Evolutionary conservation across 2,888 invertebrate genomes (phyloP).

Genomic region (Oscheius onirici): DNA sequence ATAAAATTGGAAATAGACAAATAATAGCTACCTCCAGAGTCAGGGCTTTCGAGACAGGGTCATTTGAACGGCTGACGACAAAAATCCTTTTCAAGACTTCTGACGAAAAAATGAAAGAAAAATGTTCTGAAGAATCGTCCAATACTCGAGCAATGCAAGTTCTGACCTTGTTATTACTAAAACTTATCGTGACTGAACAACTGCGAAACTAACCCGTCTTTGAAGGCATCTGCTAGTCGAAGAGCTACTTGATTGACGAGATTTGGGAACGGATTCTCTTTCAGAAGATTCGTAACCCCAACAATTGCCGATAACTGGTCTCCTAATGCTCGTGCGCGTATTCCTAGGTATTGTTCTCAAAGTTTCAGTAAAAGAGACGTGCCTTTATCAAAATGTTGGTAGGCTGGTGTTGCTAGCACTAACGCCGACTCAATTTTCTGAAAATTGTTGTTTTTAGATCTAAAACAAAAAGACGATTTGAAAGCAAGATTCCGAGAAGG

Average conservation of each 20-base stretch:
- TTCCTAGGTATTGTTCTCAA: slow-evolving; percentile 76
- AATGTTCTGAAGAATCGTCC: slow-evolving; percentile 92
- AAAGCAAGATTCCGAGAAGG: too few relatives aligned
- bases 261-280: slow-evolving; percentile 97
- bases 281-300: slow-evolving; percentile 90
- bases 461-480: too few relatives aligned
- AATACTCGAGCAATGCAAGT: slow-evolving; percentile 91
- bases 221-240: slow-evolving; percentile 92
- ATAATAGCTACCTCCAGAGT: slow-evolving; percentile 79
- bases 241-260: slow-evolving; percentile 93
- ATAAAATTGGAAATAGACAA: too few relatives aligned
- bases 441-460: too few relatives aligned
- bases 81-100: slow-evolving; percentile 77
- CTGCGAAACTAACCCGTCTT: slow-evolving; percentile 77
- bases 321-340: slow-evolving; percentile 88
- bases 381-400: slow-evolving; percentile 38
- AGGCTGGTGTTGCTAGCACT: slow-evolving; percentile 1
- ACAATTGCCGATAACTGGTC: slow-evolving; percentile 98
- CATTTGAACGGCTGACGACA: slow-evolving; percentile 94
- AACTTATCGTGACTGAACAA: not conserved
- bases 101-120: slow-evolving; percentile 87
- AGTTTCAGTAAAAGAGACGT: not conserved
- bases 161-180: slow-evolving; percentile 75
- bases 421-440: not conserved
- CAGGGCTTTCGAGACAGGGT: slow-evolving; percentile 89